These are phyloP conservation scores for Callitettix versicolor DNA, from an alignment of 1,140 invertebrate species.

Conservation along the genomic window DNA sequence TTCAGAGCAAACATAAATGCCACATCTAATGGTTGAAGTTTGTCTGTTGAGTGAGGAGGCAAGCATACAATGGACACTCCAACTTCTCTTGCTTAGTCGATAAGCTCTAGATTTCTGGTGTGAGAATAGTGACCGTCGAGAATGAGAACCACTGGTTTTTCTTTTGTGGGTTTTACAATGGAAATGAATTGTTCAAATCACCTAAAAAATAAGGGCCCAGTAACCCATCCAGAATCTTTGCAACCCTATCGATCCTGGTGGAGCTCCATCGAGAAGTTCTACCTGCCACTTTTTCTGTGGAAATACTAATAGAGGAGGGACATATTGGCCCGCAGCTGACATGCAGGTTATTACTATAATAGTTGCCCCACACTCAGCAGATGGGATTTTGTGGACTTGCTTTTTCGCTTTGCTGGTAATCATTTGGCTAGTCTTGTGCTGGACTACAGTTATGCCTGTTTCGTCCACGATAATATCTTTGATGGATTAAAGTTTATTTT, in stretches of 20 bases:
- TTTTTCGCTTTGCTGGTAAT: no score
- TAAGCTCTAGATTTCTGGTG: conserved; percentile 30
- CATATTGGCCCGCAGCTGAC: conserved; percentile 31
- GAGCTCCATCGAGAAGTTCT: background rate
- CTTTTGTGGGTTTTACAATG: no score
- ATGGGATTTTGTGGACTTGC: no score
- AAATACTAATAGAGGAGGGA: conserved; percentile 37
- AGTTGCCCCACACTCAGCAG: no score
- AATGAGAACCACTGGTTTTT: no score
- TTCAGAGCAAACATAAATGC: conserved; percentile 25
- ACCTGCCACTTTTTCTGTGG: conserved; percentile 28
- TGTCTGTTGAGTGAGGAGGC: conserved; percentile 27
- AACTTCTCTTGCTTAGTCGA: conserved; percentile 24
- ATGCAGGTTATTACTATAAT: no score
- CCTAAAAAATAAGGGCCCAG: conserved; percentile 18
- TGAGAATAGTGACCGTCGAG: conserved; percentile 28
- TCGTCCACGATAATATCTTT: background rate
- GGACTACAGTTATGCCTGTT: background rate
- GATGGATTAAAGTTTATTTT: no score
- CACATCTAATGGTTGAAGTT: conserved; percentile 28
- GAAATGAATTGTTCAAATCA: conserved; percentile 23
- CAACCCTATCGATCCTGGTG: conserved; percentile 27
- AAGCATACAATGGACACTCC: conserved; percentile 27
- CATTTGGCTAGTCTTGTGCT: no score
- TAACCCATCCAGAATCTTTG: conserved; percentile 32